A percentile compares a stretch with the other conserved stretches of the same genome.
Evolutionary conservation across 2,113 vertebrate genomes (phyloP).

Genomic region (Crotophaga sulcirostris): DNA sequence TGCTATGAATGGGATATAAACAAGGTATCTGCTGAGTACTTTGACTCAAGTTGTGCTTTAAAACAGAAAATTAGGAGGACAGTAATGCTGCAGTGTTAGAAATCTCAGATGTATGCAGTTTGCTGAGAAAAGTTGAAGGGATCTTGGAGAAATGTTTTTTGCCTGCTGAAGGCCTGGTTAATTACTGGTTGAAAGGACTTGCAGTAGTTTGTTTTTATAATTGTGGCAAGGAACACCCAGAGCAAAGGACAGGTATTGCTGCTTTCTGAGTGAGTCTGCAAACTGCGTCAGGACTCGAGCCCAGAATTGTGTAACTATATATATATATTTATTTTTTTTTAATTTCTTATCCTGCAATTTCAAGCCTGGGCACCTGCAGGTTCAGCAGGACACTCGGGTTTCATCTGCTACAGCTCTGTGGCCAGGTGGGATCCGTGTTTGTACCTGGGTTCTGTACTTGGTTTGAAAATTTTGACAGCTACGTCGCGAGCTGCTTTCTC

Average conservation of each 20-base stretch:
- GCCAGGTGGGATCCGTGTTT: too few relatives aligned
- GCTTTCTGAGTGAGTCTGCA: not conserved
- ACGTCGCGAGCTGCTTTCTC: fast-evolving
- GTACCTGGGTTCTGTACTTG: fast-evolving
- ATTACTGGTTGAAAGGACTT: not conserved
- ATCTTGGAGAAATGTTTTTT: not conserved
- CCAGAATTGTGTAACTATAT: not conserved
- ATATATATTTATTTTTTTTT: not conserved
- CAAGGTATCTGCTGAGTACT: not conserved
- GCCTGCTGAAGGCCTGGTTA: not conserved
- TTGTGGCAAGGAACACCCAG: not conserved
- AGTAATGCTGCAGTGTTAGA: too few relatives aligned
- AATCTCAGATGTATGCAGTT: not conserved
- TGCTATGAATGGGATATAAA: not conserved
- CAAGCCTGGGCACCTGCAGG: not conserved
- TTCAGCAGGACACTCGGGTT: fast-evolving
- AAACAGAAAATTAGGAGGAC: not conserved
- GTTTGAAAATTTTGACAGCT: fast-evolving
- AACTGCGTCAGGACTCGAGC: not conserved
- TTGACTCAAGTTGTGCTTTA: not conserved
- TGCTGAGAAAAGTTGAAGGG: not conserved
- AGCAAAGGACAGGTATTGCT: not conserved
- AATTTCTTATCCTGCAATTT: not conserved
- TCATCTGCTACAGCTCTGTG: fast-evolving
- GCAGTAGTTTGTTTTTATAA: not conserved